Percentiles rank a stretch among this genome's conserved stretches.
Conservation (phyloP, 2,113 vertebrate genomes). For the Erinaceus europaeus region DNA sequence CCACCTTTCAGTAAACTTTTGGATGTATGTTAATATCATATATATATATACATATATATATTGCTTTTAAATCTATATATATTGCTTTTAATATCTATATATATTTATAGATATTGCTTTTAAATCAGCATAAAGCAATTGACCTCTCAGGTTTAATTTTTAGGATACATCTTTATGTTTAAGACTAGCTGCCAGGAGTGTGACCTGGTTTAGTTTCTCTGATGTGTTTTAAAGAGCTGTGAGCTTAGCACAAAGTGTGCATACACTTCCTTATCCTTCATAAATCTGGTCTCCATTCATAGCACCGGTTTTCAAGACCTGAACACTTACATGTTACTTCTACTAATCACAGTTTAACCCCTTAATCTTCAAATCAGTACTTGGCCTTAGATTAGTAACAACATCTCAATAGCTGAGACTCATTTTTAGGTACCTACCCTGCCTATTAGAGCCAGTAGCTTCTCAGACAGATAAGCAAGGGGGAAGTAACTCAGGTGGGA, state of each 20-base stretch:
- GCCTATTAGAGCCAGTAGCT: neutral
- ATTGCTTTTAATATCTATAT: no score
- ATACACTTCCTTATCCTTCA: neutral
- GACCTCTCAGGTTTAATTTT: neutral
- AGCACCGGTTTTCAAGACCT: neutral
- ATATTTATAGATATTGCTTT: neutral
- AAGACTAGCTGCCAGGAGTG: no score
- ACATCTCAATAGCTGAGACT: neutral
- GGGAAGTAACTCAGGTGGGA: neutral
- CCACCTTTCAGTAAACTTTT: neutral
- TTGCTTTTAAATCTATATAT: no score
- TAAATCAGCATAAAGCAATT: neutral
- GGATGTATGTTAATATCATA: no score
- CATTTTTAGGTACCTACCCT: neutral
- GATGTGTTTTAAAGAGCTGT: neutral
- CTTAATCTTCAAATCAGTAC: neutral
- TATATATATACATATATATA: no score
- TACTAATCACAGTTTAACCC: neutral
- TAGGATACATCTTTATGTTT: no score
- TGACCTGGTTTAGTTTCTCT: no score
- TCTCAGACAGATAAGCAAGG: neutral
- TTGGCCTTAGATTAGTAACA: neutral
- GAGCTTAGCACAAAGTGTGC: neutral
- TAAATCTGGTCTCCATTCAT: neutral
- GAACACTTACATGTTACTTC: neutral